A percentile compares a stretch with the other conserved stretches of the same genome.
Conservation (phyloP, 2,113 vertebrate species). For the Laticauda colubrina region DNA sequence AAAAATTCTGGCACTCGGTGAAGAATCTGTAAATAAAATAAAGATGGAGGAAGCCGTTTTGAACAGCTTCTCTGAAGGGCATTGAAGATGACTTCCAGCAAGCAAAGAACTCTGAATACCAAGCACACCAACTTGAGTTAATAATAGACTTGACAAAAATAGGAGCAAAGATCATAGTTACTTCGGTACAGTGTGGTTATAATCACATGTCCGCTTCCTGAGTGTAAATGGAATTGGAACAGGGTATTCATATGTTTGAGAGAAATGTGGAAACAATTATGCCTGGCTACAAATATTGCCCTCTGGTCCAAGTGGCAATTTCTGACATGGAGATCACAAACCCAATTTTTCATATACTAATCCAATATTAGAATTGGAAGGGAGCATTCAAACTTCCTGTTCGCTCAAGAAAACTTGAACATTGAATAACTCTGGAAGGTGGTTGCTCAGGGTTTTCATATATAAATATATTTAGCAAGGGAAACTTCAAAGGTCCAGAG, state of each 20-base stretch:
- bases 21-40: slow-evolving; percentile 45
- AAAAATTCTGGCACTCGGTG: slow-evolving; percentile 55
- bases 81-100: slow-evolving; percentile 35
- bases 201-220: neutral
- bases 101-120: slow-evolving; percentile 31
- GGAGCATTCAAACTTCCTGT: neutral
- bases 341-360: neutral
- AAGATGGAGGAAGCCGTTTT: slow-evolving; percentile 31
- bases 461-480: neutral
- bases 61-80: slow-evolving; percentile 56
- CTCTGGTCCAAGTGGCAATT: neutral
- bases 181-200: neutral
- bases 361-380: neutral
- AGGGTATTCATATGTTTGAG: neutral
- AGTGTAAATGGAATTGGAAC: slow-evolving; percentile 1
- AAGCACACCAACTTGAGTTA: neutral
- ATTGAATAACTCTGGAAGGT: neutral
- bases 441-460: neutral
- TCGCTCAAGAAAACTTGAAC: neutral
- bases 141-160: slow-evolving; percentile 17
- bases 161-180: neutral
- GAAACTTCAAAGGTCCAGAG: neutral
- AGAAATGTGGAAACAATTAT: neutral
- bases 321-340: neutral
- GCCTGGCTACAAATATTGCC: neutral